These are phyloP conservation scores for Opisthocomus hoazin DNA, from an alignment of 2,113 vertebrate genomes.

Conservation along the genomic window DNA sequence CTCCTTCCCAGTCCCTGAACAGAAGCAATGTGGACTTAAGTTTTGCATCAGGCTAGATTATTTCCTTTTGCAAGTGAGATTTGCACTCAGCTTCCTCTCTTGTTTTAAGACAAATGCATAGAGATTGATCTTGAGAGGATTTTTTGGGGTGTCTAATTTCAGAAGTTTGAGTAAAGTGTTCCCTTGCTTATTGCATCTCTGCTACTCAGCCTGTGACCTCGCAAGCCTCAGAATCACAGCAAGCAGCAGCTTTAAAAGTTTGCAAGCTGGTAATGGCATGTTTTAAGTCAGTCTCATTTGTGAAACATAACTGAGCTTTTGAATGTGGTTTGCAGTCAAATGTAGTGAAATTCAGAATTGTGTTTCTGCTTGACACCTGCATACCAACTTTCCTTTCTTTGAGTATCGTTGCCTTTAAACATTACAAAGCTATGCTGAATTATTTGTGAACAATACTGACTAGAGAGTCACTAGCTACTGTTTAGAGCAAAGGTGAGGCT, in stretches of 20 bases:
- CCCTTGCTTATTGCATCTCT: not conserved
- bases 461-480: not conserved
- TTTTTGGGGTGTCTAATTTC: not conserved
- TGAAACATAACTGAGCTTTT: not conserved
- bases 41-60: not conserved
- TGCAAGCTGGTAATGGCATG: not conserved
- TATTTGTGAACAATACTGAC: not conserved
- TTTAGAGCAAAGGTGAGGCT: not conserved
- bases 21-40: not conserved
- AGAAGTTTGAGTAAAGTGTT: not conserved
- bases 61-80: not conserved
- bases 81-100: not conserved
- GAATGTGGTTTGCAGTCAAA: fast-evolving
- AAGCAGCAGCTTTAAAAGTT: not conserved
- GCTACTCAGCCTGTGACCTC: not conserved
- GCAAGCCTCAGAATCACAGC: not conserved
- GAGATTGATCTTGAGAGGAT: not conserved
- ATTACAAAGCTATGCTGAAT: not conserved
- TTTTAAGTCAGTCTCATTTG: not conserved
- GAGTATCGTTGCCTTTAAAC: not conserved
- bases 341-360: not conserved
- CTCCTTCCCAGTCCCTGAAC: not conserved
- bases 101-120: not conserved
- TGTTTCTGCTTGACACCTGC: not conserved
- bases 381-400: not conserved